Conservation (phyloP, 1,140 invertebrate species). For the Cyclargus thomasi region DNA sequence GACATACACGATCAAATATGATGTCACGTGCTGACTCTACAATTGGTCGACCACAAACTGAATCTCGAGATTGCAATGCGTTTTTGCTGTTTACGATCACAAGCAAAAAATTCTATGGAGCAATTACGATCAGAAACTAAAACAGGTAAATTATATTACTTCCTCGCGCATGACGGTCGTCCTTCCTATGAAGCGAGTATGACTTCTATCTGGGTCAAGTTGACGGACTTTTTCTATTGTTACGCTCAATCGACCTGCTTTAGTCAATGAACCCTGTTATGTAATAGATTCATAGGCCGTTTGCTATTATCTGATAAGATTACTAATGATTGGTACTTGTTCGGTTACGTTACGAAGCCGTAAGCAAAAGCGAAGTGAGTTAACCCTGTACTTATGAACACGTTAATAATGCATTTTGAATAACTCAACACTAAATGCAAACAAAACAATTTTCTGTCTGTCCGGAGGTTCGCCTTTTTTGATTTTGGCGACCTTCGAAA, state of each 20-base stretch:
- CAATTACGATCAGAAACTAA: neutral
- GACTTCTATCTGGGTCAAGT: slow-evolving; percentile 58
- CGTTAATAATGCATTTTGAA: neutral
- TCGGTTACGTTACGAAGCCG: no score
- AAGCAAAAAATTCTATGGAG: neutral
- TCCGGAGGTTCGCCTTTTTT: neutral
- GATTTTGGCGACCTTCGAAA: neutral
- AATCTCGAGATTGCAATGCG: neutral
- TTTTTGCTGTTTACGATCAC: neutral
- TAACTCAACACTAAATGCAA: no score
- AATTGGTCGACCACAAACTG: neutral
- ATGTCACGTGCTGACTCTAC: neutral
- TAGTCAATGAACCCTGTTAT: slow-evolving; percentile 62
- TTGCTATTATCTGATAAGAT: neutral
- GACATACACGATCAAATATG: no score
- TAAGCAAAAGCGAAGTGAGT: no score
- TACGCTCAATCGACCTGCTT: slow-evolving; percentile 49
- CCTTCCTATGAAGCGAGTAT: slow-evolving; percentile 50
- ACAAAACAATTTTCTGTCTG: neutral
- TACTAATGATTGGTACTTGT: neutral
- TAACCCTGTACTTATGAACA: neutral
- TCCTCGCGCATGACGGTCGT: slow-evolving; percentile 20
- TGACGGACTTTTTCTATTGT: slow-evolving; percentile 63
- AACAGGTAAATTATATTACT: slow-evolving; percentile 17
- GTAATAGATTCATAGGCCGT: slow-evolving; percentile 22